Conservation (phyloP, 2,888 invertebrate genomes). For the Ophioninae sp. region DNA sequence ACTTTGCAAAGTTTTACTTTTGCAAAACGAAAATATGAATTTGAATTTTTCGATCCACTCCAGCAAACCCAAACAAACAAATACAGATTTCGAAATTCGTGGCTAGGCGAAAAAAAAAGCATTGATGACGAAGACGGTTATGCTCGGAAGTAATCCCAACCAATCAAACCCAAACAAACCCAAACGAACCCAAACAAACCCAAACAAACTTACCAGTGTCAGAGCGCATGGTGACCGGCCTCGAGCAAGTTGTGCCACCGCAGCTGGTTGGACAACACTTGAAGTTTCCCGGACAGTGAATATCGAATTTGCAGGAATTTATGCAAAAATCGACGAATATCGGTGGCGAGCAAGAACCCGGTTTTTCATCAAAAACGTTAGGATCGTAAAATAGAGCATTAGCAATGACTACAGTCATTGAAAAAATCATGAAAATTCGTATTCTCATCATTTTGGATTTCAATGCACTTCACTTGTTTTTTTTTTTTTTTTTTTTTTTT, state of each 20-base stretch:
- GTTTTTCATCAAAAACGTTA: conserved; percentile 67
- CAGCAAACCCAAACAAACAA: no score
- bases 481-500: no score
- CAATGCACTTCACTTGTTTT: no score
- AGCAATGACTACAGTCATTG: conserved; percentile 44
- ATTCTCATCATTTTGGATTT: conserved; percentile 18
- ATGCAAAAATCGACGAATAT: conserved; percentile 82
- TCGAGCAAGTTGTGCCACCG: conserved; percentile 77
- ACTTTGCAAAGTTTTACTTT: no score
- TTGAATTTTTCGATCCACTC: no score
- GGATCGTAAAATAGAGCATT: conserved; percentile 30
- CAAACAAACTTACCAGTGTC: conserved; percentile 62
- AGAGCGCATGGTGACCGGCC: conserved; percentile 76
- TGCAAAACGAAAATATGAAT: no score
- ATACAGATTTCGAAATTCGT: no score
- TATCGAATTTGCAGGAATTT: conserved; percentile 79
- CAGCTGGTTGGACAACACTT: conserved; percentile 80
- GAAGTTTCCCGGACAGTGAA: conserved; percentile 78
- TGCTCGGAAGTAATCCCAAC: no score
- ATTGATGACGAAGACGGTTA: no score
- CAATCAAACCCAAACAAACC: no score
- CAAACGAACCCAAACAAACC: no score
- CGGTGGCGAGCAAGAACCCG: conserved; percentile 83
- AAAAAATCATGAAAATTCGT: conserved; percentile 33
- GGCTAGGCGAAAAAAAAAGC: no score